Evolutionary conservation across 2,888 invertebrate species (phyloP).

Genomic region (Drosophila phalerata): DNA sequence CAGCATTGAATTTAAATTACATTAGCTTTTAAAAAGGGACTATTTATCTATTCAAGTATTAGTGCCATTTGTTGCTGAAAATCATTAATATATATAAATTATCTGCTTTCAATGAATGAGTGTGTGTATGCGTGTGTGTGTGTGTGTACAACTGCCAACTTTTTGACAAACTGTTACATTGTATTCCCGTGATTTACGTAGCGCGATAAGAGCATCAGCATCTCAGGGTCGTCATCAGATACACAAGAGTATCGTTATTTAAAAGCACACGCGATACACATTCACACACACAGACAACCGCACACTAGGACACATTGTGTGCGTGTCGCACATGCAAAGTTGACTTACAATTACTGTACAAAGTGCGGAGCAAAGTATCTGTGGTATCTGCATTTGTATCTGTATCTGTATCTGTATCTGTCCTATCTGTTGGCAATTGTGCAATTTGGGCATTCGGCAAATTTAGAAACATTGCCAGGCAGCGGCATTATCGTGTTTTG

Average conservation of each 20-base stretch:
- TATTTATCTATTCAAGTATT: background rate
- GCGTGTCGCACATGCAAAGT: conserved; percentile 58
- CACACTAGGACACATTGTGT: conserved; percentile 2
- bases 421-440: conserved; percentile 33
- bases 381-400: conserved; percentile 20
- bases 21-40: conserved; percentile 1
- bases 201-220: conserved; percentile 59
- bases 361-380: conserved; percentile 18
- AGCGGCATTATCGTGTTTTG: conserved; percentile 32
- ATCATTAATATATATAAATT: conserved; percentile 68
- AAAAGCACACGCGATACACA: conserved; percentile 50
- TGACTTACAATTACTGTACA: conserved; percentile 52
- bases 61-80: conserved; percentile 57
- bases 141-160: conserved; percentile 43
- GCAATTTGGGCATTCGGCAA: conserved; percentile 52
- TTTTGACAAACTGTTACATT: conserved; percentile 73
- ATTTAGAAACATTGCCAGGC: conserved; percentile 42
- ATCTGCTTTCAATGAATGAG: conserved; percentile 35
- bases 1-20: conserved; percentile 38
- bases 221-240: conserved; percentile 41
- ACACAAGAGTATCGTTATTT: conserved; percentile 63
- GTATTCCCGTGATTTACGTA: conserved; percentile 65
- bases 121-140: conserved; percentile 18
- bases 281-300: background rate
- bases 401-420: conserved; percentile 28